Percentiles rank a stretch among this genome's conserved stretches.
These are phyloP conservation scores for Aphodius granarius DNA, from an alignment of 2,888 invertebrate genomes.

Conservation along the genomic window DNA sequence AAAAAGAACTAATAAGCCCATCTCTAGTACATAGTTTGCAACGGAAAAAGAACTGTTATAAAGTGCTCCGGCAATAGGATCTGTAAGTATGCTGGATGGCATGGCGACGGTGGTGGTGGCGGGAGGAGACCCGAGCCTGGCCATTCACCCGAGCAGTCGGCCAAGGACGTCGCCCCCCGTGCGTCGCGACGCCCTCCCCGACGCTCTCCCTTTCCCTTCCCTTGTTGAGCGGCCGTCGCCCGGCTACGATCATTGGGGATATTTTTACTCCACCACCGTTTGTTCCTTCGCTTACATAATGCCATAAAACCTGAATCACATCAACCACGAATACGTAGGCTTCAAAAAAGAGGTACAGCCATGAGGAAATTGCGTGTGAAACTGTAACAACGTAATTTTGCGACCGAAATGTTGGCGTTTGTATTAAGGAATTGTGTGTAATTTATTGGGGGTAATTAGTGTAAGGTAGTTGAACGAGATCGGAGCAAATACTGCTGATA, in stretches of 20 bases:
- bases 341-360: background rate
- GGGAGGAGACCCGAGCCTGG: constrained; percentile 35
- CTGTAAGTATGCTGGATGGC: background rate
- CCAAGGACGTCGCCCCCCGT: constrained; percentile 47
- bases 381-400: background rate
- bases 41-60: constrained; percentile 5
- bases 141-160: constrained; percentile 55
- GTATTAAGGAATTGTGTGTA: background rate
- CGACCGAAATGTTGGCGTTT: background rate
- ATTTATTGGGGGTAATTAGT: background rate
- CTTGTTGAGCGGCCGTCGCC: constrained; percentile 27
- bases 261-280: constrained; percentile 11
- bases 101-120: no score
- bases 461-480: background rate
- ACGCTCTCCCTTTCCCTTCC: constrained; percentile 30
- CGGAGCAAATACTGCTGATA: no score
- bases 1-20: no score
- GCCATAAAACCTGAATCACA: background rate
- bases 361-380: background rate
- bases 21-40: background rate
- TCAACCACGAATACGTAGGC: background rate
- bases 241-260: constrained; percentile 37
- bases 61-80: background rate
- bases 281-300: background rate
- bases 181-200: constrained; percentile 34